These are phyloP conservation scores for Ptyas mucosa DNA, from an alignment of 2,113 vertebrate genomes.

Conservation along the genomic window DNA sequence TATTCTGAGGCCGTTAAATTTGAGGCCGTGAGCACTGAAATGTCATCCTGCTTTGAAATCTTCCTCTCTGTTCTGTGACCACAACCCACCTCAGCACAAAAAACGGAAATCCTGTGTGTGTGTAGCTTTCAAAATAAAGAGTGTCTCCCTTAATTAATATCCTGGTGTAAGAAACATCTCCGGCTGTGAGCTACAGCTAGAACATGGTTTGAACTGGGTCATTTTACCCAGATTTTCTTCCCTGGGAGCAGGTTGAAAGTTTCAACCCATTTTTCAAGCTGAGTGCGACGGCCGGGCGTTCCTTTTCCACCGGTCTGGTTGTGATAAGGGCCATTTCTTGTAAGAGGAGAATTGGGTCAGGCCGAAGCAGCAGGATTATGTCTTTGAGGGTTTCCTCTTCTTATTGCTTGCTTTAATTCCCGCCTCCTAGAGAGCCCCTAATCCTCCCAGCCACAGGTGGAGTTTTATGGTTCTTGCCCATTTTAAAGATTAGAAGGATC, in stretches of 20 bases:
- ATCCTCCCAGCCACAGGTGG: constrained; percentile 75
- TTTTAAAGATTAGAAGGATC: constrained; percentile 78
- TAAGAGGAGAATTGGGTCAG: constrained; percentile 74
- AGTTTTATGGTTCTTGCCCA: constrained; percentile 73
- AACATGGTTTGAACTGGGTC: not conserved
- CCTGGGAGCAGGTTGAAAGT: constrained; percentile 13
- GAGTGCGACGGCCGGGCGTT: not conserved
- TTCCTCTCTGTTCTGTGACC: not conserved
- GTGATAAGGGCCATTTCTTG: constrained; percentile 49
- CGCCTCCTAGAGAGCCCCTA: constrained; percentile 70
- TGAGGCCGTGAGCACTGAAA: too few species aligned
- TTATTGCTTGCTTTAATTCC: constrained; percentile 69
- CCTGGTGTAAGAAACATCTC: not conserved
- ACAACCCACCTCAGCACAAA: not conserved
- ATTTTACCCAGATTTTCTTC: not conserved
- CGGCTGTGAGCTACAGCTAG: not conserved
- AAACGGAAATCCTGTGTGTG: not conserved
- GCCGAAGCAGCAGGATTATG: constrained; percentile 70
- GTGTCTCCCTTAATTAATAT: not conserved
- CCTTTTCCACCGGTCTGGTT: constrained; percentile 9
- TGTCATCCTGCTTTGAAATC: not conserved
- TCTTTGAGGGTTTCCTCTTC: constrained; percentile 75
- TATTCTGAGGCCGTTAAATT: too few species aligned
- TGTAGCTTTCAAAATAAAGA: not conserved
- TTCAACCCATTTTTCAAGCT: not conserved